phyloP scores from a whole-genome alignment of 2,888 invertebrate species.

The Tiliacea citrago region DNA sequence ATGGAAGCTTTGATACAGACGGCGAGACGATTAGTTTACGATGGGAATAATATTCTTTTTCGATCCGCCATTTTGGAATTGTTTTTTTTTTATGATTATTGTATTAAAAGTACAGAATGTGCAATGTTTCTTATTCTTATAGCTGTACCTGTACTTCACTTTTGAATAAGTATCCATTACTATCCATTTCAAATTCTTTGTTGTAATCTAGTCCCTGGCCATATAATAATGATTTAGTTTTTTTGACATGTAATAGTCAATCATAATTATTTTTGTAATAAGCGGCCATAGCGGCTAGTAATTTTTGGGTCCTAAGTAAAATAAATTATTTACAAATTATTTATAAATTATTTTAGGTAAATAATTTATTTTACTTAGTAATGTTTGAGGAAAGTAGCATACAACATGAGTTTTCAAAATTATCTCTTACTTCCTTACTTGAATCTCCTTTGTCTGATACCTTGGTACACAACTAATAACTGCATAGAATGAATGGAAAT shows the following conservation, averaged over 20 bases:
- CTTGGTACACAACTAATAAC: neutral
- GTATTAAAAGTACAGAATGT: neutral
- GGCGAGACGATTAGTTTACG: constrained; percentile 27
- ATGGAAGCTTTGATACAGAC: constrained; percentile 42
- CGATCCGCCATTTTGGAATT: constrained; percentile 20
- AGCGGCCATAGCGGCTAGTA: neutral
- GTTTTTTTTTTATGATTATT: constrained; percentile 5
- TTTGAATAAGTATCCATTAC: constrained; percentile 1
- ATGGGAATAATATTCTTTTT: neutral
- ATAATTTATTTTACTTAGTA: too few species aligned
- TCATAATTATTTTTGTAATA: neutral
- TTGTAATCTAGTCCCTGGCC: constrained; percentile 13
- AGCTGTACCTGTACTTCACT: neutral
- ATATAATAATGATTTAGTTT: neutral
- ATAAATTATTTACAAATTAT: neutral
- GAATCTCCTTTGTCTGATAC: neutral
- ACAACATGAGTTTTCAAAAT: neutral
- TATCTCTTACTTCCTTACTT: neutral
- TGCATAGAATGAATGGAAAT: neutral
- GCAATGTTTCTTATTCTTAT: neutral
- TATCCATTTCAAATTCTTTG: neutral
- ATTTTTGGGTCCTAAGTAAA: neutral
- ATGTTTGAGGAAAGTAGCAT: too few species aligned
- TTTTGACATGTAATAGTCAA: neutral
- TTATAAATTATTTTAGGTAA: too few species aligned